These are phyloP conservation scores for Actinernus sp. DNA, from an alignment of 92 coral and sea anemone species.

Conservation along the genomic window DNA sequence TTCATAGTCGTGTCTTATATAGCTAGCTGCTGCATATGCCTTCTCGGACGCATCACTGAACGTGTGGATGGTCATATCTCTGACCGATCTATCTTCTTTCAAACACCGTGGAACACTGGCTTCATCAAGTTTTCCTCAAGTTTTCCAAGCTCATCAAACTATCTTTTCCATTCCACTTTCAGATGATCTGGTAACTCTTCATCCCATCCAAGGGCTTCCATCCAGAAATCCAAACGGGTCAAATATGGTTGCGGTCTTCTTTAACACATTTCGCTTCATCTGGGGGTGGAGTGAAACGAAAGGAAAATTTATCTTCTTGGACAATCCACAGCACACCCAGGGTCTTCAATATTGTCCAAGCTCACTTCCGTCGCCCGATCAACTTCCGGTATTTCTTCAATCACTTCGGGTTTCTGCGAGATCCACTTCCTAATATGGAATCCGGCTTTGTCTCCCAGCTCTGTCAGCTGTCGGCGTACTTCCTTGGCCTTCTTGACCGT, in stretches of 20 bases:
- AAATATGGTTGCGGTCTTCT: conserved; percentile 20
- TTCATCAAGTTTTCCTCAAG: conserved; percentile 1
- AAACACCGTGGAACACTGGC: conserved; percentile 37
- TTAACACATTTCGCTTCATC: conserved; percentile 55
- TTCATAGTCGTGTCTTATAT: conserved; percentile 31
- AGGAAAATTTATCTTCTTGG: conserved; percentile 54
- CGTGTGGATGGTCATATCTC: conserved; percentile 56
- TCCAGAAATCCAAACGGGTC: conserved; percentile 22
- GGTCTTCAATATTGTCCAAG: too few relatives aligned
- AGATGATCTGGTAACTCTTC: conserved; percentile 17
- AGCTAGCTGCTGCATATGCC: conserved; percentile 49
- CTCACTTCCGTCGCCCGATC: too few relatives aligned
- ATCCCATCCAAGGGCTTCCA: conserved; percentile 13
- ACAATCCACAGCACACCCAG: conserved; percentile 59
- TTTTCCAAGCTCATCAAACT: conserved; percentile 6
- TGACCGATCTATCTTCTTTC: not conserved
- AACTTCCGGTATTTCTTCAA: too few relatives aligned
- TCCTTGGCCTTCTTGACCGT: conserved; percentile 55
- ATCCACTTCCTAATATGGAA: conserved; percentile 68
- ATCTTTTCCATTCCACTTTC: not conserved
- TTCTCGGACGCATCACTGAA: conserved; percentile 60
- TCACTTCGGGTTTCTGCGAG: conserved; percentile 47
- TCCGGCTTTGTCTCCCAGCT: conserved; percentile 54
- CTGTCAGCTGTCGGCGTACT: conserved; percentile 43
- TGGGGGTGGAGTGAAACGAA: conserved; percentile 28